These are phyloP conservation scores for Calcarius lapponicus DNA, from an alignment of 2,797 vertebrate genomes.

Conservation along the genomic window DNA sequence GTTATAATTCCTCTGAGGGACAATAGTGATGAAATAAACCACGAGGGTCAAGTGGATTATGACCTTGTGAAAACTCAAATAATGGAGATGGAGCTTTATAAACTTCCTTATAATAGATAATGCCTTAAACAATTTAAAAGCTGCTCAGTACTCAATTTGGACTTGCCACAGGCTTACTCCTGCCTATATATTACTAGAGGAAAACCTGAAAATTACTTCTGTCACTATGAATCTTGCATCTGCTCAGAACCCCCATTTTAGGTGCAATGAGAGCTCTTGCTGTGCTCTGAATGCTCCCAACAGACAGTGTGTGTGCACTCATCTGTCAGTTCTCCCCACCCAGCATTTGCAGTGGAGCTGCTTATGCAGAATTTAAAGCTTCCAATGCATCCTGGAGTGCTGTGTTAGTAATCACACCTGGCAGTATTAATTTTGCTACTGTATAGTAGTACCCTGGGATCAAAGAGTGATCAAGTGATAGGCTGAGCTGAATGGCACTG, in stretches of 20 bases:
- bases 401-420: conserved; percentile 6
- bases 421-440: conserved; percentile 16
- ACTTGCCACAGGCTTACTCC: conserved; percentile 40
- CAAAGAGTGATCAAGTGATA: conserved; percentile 11
- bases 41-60: conserved; percentile 63
- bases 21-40: conserved; percentile 66
- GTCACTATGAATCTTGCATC: not conserved
- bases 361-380: not conserved
- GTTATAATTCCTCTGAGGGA: conserved; percentile 68
- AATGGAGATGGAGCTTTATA: conserved; percentile 64
- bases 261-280: not conserved
- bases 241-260: not conserved
- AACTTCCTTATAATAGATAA: conserved; percentile 61
- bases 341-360: not conserved
- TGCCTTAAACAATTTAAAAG: conserved; percentile 55
- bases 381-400: not conserved
- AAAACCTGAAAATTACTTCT: conserved; percentile 19
- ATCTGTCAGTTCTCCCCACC: not conserved
- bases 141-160: conserved; percentile 30
- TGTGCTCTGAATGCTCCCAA: not conserved
- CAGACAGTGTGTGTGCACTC: not conserved
- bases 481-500: not conserved
- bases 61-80: conserved; percentile 62
- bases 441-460: not conserved
- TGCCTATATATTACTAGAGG: not conserved